Base-by-base conservation (phyloP, 1,140 invertebrate genomes). In the Achroia grisella region DNA sequence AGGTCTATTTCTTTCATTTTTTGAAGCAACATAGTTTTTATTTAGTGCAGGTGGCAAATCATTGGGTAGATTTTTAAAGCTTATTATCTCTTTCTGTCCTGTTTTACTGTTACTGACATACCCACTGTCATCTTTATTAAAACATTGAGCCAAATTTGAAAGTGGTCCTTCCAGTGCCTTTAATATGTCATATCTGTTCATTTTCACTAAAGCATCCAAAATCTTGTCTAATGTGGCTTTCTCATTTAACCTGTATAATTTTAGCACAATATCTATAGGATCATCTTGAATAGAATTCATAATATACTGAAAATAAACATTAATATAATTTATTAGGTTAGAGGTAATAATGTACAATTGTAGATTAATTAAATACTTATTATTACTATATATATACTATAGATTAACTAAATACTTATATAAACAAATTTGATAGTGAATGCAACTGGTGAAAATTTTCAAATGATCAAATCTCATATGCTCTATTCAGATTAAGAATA, bases 141-240 rank as follows among this genome's bases (percentile, higher is more conserved):
- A 83, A 52, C 60, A 72, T 30, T 74, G 72, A 17, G 65, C 58
- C 45, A 75, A 52, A 39, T 73, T 65, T 40, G 53, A 56, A 36
- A 86, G 58, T 15, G 76, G 76, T 23, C 73, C 61, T 52, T 80
- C 76, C 37, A 87, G 57, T 29, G 73, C 66, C 60, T 83, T 85
- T 2, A 87, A 55, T 28, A 85, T 84, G 49, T 87, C 86, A 57
- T 77, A 84, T 31, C 86, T 70, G 46, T 85, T 62, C 58, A 87
- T 57, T 54, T 72, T 72, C 4, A 77, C 43, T 28, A 87, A 72
- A 35, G 74, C 73, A 58, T 83, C 67, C 17, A 86, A 40, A 44
- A 87, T 70, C 66, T 86, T 85, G 29, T 85, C 81, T 33, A 87
- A 55, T 30, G 84, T 87, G 39, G 84, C 78, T 46, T 74, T 71